Conservation (phyloP, 2,888 invertebrate genomes). For the Strigamia crassipes region DNA sequence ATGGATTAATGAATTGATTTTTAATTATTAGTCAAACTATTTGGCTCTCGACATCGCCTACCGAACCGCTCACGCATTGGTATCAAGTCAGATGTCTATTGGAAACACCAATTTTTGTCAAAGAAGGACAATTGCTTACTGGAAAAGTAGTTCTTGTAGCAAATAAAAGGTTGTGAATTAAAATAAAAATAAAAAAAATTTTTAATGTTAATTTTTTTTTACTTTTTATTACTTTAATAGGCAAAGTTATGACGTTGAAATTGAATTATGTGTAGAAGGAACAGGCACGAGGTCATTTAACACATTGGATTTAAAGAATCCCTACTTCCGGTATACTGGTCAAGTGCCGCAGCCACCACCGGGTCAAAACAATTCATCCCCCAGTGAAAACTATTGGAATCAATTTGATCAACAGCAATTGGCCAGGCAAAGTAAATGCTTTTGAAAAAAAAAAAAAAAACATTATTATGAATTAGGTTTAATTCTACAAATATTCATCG, state of each 20-base stretch:
- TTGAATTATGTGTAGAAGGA: constrained; percentile 88
- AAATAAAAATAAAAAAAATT: too few relatives aligned
- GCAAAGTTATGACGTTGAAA: constrained; percentile 98
- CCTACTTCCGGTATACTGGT: constrained; percentile 95
- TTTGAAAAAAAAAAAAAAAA: constrained; percentile 5
- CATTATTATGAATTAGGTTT: neutral
- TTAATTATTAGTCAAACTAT: constrained; percentile 76
- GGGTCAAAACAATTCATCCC: constrained; percentile 85
- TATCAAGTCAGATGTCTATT: constrained; percentile 96
- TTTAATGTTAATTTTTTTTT: constrained; percentile 44
- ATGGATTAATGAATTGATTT: neutral
- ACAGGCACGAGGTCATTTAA: constrained; percentile 81
- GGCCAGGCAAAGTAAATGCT: constrained; percentile 61
- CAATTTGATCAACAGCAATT: constrained; percentile 73
- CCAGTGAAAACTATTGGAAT: constrained; percentile 91
- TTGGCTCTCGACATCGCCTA: constrained; percentile 97
- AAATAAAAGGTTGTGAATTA: constrained; percentile 87
- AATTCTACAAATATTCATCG: neutral
- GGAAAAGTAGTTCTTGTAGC: constrained; percentile 87
- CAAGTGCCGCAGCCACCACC: constrained; percentile 91
- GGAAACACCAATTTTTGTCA: constrained; percentile 90
- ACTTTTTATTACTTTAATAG: constrained; percentile 59
- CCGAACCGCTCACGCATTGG: constrained; percentile 98
- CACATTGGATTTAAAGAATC: constrained; percentile 95
- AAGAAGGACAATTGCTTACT: constrained; percentile 87